Evolutionary conservation across 1,140 invertebrate genomes (phyloP).

Genomic region (Drosophila tristis): DNA sequence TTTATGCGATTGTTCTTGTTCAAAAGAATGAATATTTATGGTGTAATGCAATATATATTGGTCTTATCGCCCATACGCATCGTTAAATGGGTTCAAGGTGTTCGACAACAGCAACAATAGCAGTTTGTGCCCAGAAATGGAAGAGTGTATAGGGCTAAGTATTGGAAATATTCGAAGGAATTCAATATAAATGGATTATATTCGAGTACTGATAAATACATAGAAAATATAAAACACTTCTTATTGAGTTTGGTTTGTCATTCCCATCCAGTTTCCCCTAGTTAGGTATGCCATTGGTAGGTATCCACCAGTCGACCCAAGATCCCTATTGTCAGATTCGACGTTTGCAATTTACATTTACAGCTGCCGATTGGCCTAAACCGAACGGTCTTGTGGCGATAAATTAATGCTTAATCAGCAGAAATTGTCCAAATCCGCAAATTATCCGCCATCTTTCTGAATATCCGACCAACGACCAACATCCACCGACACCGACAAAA

Average conservation of each 20-base stretch:
- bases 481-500: too few species aligned
- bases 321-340: slow-evolving; percentile 26
- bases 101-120: slow-evolving; percentile 30
- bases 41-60: slow-evolving; percentile 29
- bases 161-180: neutral
- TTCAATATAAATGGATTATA: too few species aligned
- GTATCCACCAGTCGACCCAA: slow-evolving; percentile 51
- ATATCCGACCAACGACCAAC: slow-evolving; percentile 19
- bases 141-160: slow-evolving; percentile 4
- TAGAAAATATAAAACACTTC: neutral
- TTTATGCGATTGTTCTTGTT: slow-evolving; percentile 26
- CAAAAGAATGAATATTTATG: slow-evolving; percentile 31
- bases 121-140: neutral
- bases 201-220: neutral
- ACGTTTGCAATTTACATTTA: slow-evolving; percentile 60
- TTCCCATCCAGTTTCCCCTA: neutral
- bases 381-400: slow-evolving; percentile 43
- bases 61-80: slow-evolving; percentile 50
- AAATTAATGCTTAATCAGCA: slow-evolving; percentile 81
- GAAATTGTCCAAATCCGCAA: slow-evolving; percentile 78
- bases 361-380: slow-evolving; percentile 41
- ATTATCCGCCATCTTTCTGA: slow-evolving; percentile 66
- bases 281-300: neutral
- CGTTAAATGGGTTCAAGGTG: slow-evolving; percentile 69
- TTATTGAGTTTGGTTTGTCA: neutral